A percentile compares a stretch with the other conserved stretches of the same genome.
Evolutionary conservation across 2,888 invertebrate genomes (phyloP).

Genomic region (Pimpla rufipes): DNA sequence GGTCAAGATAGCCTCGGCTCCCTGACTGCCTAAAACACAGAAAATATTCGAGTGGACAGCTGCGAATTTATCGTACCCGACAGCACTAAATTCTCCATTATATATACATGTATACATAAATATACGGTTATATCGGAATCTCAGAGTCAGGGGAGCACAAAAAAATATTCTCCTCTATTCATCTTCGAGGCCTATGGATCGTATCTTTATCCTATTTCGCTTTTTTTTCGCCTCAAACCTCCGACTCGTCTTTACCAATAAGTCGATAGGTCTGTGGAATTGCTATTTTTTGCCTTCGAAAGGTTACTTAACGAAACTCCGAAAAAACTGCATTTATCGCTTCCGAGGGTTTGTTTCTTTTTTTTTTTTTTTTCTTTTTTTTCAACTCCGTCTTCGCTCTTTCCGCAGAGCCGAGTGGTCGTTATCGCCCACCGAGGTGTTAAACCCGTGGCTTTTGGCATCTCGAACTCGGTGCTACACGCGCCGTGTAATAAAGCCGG

Average conservation of each 20-base stretch:
- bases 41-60: constrained; percentile 85
- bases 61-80: constrained; percentile 84
- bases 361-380: constrained; percentile 35
- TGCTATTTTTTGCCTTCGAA: not conserved
- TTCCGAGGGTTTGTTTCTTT: constrained; percentile 52
- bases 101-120: constrained; percentile 64
- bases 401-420: constrained; percentile 42
- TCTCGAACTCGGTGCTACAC: constrained; percentile 52
- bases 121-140: constrained; percentile 59
- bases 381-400: constrained; percentile 37
- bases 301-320: not conserved
- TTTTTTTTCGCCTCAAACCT: not conserved
- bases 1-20: constrained; percentile 84
- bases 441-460: constrained; percentile 62
- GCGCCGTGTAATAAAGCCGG: constrained; percentile 80
- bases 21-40: constrained; percentile 84
- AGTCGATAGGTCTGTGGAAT: not conserved
- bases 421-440: constrained; percentile 74
- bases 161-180: constrained; percentile 72
- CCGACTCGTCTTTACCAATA: not conserved
- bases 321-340: constrained; percentile 74
- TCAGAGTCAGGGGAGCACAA: constrained; percentile 56
- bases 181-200: constrained; percentile 57
- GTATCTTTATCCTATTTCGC: constrained; percentile 14
- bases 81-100: constrained; percentile 85